Evolutionary conservation across 2,797 vertebrate genomes (phyloP), one percentile per base, ranked within the genome.

Genomic region (Anabas testudineus): DNA sequence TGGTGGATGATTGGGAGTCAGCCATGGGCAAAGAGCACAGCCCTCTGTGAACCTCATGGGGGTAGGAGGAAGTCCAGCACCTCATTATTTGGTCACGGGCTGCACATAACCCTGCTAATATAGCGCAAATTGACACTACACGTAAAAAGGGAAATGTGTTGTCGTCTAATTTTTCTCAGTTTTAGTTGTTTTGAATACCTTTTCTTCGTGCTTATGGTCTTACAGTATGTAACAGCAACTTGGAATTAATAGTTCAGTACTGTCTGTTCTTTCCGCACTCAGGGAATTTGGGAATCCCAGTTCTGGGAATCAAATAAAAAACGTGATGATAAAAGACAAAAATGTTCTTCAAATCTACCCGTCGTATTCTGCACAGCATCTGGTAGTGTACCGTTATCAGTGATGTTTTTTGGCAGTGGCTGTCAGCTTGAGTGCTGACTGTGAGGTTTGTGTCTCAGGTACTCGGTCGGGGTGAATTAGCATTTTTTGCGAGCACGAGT

Each of bases 401-500:
- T 49, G 58, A 45, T 59, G 66, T 65, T 84, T n/a, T 84, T 64
- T 81, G 73, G 68, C 68, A 82, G n/a, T 39, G 15, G 56, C 55
- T 74, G 62, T 80, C 45, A 54, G 34, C 45, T 13, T 16, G 32
- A 80, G 62, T 46, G 54, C 55, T 61, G 49, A 82, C 69, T 78
- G 46, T 36, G 26, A 71, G 61, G 68, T 80, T 81, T 78, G 66
- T 73, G 68, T 82, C 68, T 65, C 26, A 37, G 32, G 54, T 84
- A 87, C 88, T 88, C 81, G 52, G 72, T 64, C n/a, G 34, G 24
- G 69, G 80, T 52, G 71, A 83, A 85, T 82, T 59, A 24, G 67
- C 74, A 70, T 78, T 73, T 82, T 76, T 86, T 81, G 53, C 10
- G 18, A 76, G 72, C 60, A 60, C 70, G 89, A 85, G 89, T 88